Base-by-base conservation (phyloP, 2,888 invertebrate genomes). In the Meteorus colon region DNA sequence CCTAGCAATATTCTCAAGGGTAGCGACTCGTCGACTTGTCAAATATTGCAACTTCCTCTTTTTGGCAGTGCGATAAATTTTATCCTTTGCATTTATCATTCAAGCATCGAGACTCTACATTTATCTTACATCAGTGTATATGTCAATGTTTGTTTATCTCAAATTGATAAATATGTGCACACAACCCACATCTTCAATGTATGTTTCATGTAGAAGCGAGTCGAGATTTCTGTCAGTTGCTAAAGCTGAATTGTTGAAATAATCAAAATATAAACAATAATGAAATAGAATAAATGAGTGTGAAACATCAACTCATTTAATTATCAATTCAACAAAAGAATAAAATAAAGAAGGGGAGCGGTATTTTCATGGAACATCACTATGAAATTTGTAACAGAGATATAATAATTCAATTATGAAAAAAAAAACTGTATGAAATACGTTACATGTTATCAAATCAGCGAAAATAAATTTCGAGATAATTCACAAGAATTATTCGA, bases 381-480 rank as follows among this genome's bases (percentile, higher is more conserved):
- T 60, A 60, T 60, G 6, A 24, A 60, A 60, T 60, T 27, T 29
- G 8, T 3, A 12, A 62, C 10, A 29, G 14, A 12, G 14, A 62
- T n/a, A 16, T 14, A 3, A 14, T 1, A 1, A 62, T 29, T 41
- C 8, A 29, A 62, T 16, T 12, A 62, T 29, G 24, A 24, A 1
- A 62, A 62, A 34, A 10, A 10, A 31, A 16, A 31, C 12, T 12
- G 1, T 62, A 12, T 62, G 14, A 29, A 31, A 16, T 62, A 62
- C 59, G 10, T 10, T 34, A 63, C 16, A 37, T 31, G 48, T 72
- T 51, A 66, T 73, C 24, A 16, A 73, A 73, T 73, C 65, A 73
- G 51, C 55, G 16, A 16, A 27, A 72, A 72, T 72, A 19, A 45
- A 63, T 63, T 72, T 72, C 29, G 16, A 27, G 19, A 72, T 63